Evolutionary conservation across 2,888 invertebrate genomes (phyloP), one percentile per base, ranked within the genome.

Genomic region (Scaptomyza polygonia): DNA sequence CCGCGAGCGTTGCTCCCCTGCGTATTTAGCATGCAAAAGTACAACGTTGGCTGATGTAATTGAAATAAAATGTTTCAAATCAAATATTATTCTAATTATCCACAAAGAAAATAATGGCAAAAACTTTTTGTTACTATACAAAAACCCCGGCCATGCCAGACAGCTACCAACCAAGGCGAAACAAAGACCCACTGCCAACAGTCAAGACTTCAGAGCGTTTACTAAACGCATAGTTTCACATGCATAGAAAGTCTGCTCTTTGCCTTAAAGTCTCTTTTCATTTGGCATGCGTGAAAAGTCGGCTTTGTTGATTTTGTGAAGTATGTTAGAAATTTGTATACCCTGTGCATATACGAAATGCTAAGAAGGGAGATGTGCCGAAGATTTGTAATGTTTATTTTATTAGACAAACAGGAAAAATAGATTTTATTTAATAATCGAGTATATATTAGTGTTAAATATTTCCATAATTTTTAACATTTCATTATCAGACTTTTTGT

Each of bases 61-160:
- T 88, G 88, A 88, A 85, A 88, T 88, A 84, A 85, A 88, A 86
- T 88, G 86, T 85, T 88, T 75, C 69, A 78, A 86, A 75, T 83
- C 76, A 85, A 88, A 86, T 88, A 86, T 88, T 85, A 84, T 85
- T 84, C 78, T 84, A 86, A 88, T 85, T 88, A 88, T 78, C 55
- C 68, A 67, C 72, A 76, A 74, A 56, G 79, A 86, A 86, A 87
- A 87, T 72, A 87, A 76, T 73, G 82, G 71, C n/a, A 59, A 56
- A 76, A 86, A 67, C 65, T 72, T 81, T 36, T 67, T 48, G 47
- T 21, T 18, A 14, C 21, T 16, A 12, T 5, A 29, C 21, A n/a
- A 9, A 32, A 48, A 34, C 12, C 9, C 7, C 11, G 11, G 11
- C 3, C 53, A 14, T 39, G 14, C 9, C 9, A 32, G 25, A 18